phyloP scores from a whole-genome alignment of 2,797 vertebrate genomes.

The Sebastes vulpes region DNA sequence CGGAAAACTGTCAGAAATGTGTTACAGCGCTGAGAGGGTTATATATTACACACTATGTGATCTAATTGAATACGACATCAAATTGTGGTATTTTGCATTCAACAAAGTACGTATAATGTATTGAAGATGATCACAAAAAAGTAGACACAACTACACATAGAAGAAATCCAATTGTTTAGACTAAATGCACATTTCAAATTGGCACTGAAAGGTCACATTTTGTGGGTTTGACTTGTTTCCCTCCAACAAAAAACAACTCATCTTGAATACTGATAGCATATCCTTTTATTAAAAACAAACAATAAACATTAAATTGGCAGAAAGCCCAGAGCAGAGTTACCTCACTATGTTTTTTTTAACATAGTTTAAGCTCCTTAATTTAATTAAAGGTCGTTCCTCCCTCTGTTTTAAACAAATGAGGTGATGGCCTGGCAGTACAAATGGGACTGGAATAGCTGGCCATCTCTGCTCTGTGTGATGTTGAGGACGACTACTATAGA shows the following conservation, averaged over 20 bases:
- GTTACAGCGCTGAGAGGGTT: constrained; percentile 23
- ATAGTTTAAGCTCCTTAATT: constrained; percentile 61
- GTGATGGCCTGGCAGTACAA: constrained; percentile 64
- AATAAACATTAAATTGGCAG: constrained; percentile 61
- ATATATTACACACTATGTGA: background rate
- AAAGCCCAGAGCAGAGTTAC: constrained; percentile 52
- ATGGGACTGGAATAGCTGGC: constrained; percentile 52
- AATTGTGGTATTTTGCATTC: background rate
- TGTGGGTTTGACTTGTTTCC: constrained; percentile 60
- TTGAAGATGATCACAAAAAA: background rate
- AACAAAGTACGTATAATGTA: background rate
- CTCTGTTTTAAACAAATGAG: constrained; percentile 74
- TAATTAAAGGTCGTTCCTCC: constrained; percentile 63
- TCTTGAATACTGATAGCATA: constrained; percentile 48
- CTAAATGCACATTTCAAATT: constrained; percentile 43
- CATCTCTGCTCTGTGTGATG: constrained; percentile 63
- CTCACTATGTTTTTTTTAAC: constrained; percentile 18
- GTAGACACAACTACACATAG: background rate
- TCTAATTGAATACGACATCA: background rate
- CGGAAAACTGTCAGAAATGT: constrained; percentile 22
- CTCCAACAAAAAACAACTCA: constrained; percentile 38
- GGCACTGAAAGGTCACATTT: constrained; percentile 62
- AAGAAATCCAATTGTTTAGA: constrained; percentile 14
- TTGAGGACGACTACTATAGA: constrained; percentile 56
- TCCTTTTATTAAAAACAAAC: constrained; percentile 64